phyloP scores from a whole-genome alignment of 2,888 invertebrate genomes.

The Agrotis exclamationis region DNA sequence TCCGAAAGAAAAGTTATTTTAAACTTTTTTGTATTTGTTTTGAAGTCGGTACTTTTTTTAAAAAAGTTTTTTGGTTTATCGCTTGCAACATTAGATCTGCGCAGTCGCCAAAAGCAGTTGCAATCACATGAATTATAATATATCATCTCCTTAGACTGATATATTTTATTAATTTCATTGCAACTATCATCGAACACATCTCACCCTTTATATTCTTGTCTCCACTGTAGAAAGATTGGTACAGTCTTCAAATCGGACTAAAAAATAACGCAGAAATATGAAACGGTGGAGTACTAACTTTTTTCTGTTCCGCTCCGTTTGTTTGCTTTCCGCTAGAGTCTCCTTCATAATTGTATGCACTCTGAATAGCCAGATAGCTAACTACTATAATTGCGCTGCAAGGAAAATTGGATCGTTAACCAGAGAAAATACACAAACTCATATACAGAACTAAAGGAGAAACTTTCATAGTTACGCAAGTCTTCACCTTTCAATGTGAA shows the following conservation, averaged over 20 bases:
- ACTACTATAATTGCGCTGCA: not conserved
- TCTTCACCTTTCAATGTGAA: constrained; percentile 51
- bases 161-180: not conserved
- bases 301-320: not conserved
- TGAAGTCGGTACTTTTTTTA: too few relatives aligned
- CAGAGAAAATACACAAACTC: constrained; percentile 4
- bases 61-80: too few relatives aligned
- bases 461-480: constrained; percentile 27
- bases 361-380: constrained; percentile 2
- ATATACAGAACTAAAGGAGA: not conserved
- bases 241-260: constrained; percentile 10
- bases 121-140: too few relatives aligned
- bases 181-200: not conserved
- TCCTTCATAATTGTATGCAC: constrained; percentile 13
- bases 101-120: too few relatives aligned
- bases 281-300: not conserved
- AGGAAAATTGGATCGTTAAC: constrained; percentile 7
- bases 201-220: not conserved
- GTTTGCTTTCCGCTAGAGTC: constrained; percentile 4
- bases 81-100: not conserved
- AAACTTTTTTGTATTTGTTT: too few relatives aligned
- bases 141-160: not conserved
- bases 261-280: constrained; percentile 25
- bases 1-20: too few relatives aligned
- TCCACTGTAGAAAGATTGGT: not conserved